Evolutionary conservation across 1,140 invertebrate species (phyloP), one percentile per base, ranked within the genome.

Genomic region (Halyomorpha halys): DNA sequence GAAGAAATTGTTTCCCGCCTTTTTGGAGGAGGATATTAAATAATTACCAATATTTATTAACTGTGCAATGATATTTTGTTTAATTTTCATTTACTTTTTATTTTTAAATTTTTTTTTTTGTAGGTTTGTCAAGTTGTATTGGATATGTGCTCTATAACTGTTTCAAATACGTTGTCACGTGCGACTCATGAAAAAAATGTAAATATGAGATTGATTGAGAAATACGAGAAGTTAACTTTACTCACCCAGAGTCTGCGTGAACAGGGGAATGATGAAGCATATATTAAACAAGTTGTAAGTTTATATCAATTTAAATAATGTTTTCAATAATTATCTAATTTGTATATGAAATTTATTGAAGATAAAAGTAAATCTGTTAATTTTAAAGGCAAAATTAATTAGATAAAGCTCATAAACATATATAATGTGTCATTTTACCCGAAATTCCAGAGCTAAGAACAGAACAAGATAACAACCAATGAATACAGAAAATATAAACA

Each of bases 141-240:
- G 16, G 85, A 91, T 70, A 78, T 85, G 70, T 88, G 85, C 72
- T 89, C 86, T 73, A 87, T 90, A 71, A 78, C 86, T 13, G 71
- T 91, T 16, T 87, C 84, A 72, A 91, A 91, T 76, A 77, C 79
- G 27, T 78, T 85, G 66, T 77, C 78, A 2, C 78, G 83, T 59
- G 80, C 81, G 49, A 80, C 81, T 51, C 77, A 82, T 70, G 83
- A 87, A 72, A 78, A 78, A 34, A 73, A 70, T 11, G 76, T 78
- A 61, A 86, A 90, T 73, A 83, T 83, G 70, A 79, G 89, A 34
- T 80, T 94, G 64, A 83, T 93, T 60, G 90, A 92, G 68, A 94
- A 94, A 75, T 84, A 90, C 67, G 83, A 90, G 67, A 79, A 89
- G 68, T 82, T 94, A 63, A 86, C 91, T 69, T 85, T 84, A 27